Conservation (phyloP, 1,140 invertebrate genomes). For the Lordiphosa mommai region DNA sequence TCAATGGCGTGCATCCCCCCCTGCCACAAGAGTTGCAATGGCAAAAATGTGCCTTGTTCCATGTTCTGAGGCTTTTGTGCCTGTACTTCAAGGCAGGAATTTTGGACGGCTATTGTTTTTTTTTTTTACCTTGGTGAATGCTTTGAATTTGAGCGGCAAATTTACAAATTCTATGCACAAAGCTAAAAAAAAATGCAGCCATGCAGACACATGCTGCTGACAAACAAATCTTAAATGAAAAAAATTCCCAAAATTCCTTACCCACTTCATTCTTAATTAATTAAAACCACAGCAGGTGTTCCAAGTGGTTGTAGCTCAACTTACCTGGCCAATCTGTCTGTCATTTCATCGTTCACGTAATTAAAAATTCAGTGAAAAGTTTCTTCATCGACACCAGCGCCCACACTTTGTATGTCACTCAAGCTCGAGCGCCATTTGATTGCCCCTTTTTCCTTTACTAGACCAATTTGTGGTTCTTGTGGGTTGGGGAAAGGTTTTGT, state of each 20-base stretch:
- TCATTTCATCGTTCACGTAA: constrained; percentile 53
- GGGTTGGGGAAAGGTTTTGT: background rate
- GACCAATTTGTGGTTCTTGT: constrained; percentile 15
- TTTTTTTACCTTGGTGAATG: constrained; percentile 27
- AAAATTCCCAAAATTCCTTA: background rate
- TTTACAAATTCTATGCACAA: constrained; percentile 60
- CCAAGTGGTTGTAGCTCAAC: background rate
- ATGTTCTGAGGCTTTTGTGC: constrained; percentile 41
- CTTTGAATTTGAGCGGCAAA: constrained; percentile 69
- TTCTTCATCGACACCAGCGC: background rate
- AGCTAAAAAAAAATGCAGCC: constrained; percentile 38
- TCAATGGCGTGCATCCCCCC: constrained; percentile 5
- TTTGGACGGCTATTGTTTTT: background rate
- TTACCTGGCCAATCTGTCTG: constrained; percentile 51
- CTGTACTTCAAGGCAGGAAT: constrained; percentile 25
- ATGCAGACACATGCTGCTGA: background rate
- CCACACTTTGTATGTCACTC: constrained; percentile 16
- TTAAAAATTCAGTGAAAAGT: constrained; percentile 56
- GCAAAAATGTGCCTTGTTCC: constrained; percentile 4
- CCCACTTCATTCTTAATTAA: constrained; percentile 55
- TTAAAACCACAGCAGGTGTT: constrained; percentile 23
- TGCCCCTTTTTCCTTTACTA: constrained; percentile 13
- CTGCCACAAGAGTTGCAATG: too few species aligned
- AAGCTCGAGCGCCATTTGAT: constrained; percentile 27
- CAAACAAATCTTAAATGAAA: constrained; percentile 2